Evolutionary conservation across 92 coral and sea anemone genomes (phyloP), one percentile per base, ranked within the genome.

Genomic region (Siderastrea radians): DNA sequence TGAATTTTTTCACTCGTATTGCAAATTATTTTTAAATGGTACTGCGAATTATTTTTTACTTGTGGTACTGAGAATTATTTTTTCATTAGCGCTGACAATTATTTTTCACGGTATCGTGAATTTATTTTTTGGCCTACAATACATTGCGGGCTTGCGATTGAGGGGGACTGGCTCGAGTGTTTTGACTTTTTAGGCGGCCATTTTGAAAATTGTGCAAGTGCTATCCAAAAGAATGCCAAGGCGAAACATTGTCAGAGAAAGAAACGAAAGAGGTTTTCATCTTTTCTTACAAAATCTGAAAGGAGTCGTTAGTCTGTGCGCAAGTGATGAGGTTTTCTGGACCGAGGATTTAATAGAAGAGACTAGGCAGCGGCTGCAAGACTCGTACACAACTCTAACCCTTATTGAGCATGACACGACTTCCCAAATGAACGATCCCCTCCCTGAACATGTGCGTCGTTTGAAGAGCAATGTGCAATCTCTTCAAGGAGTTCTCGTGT

Each of bases 241-340:
- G 77, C 88, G 73, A 75, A 64, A 81, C 75, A 68, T 75, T 58
- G 52, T 75, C 63, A 74, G 88, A 75, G 88, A 84, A 72, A 84
- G 88, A 72, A 84, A 84, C 53, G 88, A 84, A 74, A 72, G 88
- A 74, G 75, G 88, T 49, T 66, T 81, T 66, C 48, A 66, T 4
- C 65, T 86, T 66, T 90, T 90, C 80, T 79, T 90, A 17, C 87
- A 90, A 85, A 90, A 86, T 85, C 65, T 85, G 89, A 85, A 88
- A 65, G 78, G 82, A 73, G 49, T 88, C 43, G 17, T 82, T 11
- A 81, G 71, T 61, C 55, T 88, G 46, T 70, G 67, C 67, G 73
- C 90, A 67, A 71, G 78, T 69, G 85, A 78, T 76, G 89, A 83
- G 26, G 77, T 89, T 19, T 63, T 16, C 75, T 73, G 88, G 82